Percentiles rank a stretch among this genome's conserved stretches.
Evolutionary conservation across 2,797 vertebrate genomes (phyloP).

Genomic region (Coracias cyanogaster): DNA sequence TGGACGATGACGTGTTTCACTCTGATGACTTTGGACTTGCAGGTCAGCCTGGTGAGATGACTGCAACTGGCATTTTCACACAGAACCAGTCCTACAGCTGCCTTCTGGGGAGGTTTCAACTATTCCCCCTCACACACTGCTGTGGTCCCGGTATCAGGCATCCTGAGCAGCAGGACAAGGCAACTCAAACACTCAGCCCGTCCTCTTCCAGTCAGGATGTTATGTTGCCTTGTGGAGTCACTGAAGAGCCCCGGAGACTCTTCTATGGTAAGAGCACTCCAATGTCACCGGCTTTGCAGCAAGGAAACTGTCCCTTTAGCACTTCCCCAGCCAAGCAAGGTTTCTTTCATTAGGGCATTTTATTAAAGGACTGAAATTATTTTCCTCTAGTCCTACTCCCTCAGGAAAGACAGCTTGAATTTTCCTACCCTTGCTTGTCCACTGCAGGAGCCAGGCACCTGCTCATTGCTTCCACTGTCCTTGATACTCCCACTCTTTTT

Average conservation of each 20-base stretch:
- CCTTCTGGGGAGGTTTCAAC: constrained; percentile 81
- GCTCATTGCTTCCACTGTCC: constrained; percentile 21
- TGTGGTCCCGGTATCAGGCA: constrained; percentile 83
- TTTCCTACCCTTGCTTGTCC: constrained; percentile 21
- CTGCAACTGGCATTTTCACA: constrained; percentile 80
- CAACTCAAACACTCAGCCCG: constrained; percentile 84
- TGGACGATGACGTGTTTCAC: constrained; percentile 86
- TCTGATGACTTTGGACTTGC: constrained; percentile 81
- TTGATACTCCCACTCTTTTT: background rate
- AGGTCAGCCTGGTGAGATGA: constrained; percentile 79
- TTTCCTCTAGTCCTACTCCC: constrained; percentile 11
- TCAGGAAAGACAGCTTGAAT: constrained; percentile 1
- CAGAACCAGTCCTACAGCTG: constrained; percentile 82
- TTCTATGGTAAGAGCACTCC: constrained; percentile 84
- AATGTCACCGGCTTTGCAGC: constrained; percentile 63
- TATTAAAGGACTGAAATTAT: constrained; percentile 11
- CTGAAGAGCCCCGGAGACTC: constrained; percentile 84
- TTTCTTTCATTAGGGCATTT: background rate
- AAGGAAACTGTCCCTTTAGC: constrained; percentile 48
- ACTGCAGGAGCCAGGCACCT: background rate
- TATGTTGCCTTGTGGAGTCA: constrained; percentile 87
- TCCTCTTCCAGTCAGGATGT: constrained; percentile 84
- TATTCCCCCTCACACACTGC: constrained; percentile 85
- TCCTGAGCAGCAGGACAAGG: constrained; percentile 84
- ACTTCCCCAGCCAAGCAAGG: background rate